phyloP scores from a whole-genome alignment of 2,888 invertebrate genomes.

The Polyploca ridens region DNA sequence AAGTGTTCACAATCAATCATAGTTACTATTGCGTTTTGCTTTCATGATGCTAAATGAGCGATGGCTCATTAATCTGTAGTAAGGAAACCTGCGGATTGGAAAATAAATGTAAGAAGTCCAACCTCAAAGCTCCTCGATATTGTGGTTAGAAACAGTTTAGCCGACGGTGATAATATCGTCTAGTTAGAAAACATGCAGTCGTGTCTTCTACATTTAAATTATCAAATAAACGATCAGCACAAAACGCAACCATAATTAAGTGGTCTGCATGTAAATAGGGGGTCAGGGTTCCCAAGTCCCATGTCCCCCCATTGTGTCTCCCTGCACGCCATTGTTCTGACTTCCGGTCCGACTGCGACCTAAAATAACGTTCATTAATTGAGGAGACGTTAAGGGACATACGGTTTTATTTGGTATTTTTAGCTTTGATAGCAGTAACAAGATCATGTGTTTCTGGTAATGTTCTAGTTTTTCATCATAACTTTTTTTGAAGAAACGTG shows the following conservation, averaged over 20 bases:
- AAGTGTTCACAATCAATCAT: background rate
- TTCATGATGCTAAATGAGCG: background rate
- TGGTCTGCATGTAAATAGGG: conserved; percentile 36
- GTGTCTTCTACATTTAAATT: conserved; percentile 8
- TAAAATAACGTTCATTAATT: conserved; percentile 9
- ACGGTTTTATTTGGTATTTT: background rate
- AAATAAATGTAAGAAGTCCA: background rate
- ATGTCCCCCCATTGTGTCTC: conserved; percentile 45
- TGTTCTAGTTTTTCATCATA: background rate
- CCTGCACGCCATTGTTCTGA: conserved; percentile 42
- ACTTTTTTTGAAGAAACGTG: too few species aligned
- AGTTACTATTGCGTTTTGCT: conserved; percentile 1
- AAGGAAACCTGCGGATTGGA: background rate
- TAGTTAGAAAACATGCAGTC: background rate
- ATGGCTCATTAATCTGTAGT: background rate
- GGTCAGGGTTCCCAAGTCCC: conserved; percentile 51
- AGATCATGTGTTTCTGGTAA: background rate
- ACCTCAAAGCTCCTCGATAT: background rate
- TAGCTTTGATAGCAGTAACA: background rate
- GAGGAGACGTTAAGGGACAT: background rate
- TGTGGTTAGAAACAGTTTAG: background rate
- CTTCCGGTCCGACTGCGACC: conserved; percentile 43
- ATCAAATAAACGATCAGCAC: conserved; percentile 15
- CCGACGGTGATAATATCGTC: background rate
- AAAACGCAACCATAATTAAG: conserved; percentile 44